Base-by-base conservation (phyloP, 1,140 invertebrate genomes). In the Psix sp. region DNA sequence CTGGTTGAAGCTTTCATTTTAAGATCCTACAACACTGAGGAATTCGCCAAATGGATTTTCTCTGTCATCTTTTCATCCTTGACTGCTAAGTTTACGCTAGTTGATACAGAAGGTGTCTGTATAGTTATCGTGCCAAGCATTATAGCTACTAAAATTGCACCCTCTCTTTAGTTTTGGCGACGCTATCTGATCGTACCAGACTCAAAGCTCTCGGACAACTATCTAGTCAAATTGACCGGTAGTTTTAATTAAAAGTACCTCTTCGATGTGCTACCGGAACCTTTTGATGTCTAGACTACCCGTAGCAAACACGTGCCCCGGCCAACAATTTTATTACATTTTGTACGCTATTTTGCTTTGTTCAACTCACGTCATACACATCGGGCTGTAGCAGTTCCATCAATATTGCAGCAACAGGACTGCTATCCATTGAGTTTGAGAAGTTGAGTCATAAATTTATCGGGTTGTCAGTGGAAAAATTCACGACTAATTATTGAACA, bases 11-110 rank as follows among this genome's bases (percentile, higher is more conserved):
- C n/a, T n/a, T 7, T 82, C 82, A 85, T 83, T 85, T 86, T 82
- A 82, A 82, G 83, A 82, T 84, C 82, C 82, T 83, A 80, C 83
- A 83, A 85, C 80, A 82, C 79, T 75, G 72, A 83, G 84, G 82
- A 85, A 86, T 86, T 84, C 79, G 76, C 79, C 82, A 84, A 86
- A 85, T 85, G 84, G 84, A 86, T 86, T 85, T 85, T 85, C 84
- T 80, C 81, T 74, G 79, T 77, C 71, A 78, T 78, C 80, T 66
- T 67, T 78, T 72, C 76, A 72, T 71, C 76, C 70, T 76, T 60
- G 46, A 39, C 66, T 52, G 43, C 78, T 78, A 80, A 82, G 78
- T 77, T 73, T 82, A 76, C 78, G 80, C 79, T 80, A 83, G 83
- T 82, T 82, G 80, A 79, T 83, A 81, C 79, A 78, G 81, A 84